Evolutionary conservation across 2,888 invertebrate genomes (phyloP), one percentile per base, ranked within the genome.

Genomic region (Heliconius charithonia): DNA sequence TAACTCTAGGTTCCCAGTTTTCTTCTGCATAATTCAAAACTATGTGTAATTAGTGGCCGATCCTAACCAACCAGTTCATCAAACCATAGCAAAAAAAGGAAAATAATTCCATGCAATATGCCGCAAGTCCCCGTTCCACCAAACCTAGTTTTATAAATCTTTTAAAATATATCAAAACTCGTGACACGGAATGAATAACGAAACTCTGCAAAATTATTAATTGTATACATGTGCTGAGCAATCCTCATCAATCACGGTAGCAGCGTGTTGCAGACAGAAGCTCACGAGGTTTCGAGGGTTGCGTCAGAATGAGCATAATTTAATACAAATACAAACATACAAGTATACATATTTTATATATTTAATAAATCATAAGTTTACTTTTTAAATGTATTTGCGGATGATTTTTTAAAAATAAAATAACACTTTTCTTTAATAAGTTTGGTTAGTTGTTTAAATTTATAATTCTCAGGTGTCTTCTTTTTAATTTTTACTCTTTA

Each of bases 251-350:
- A 74, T 74, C 63, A 74, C 74, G 27, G 41, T 37, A 65, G 22
- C 74, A 41, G 74, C 27, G 70, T 69, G 70, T 70, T 76, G 41
- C 65, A 45, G 71, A 56, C 66, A 56, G 77, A 66, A 73, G 56
- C 73, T 37, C 45, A 56, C 41, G 66, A 29, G 59, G 22, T 72
- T 65, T 71, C 71, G 70, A 29, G 76, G 62, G 63, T 71, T 65
- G 41, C 63, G 51, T 63, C 59, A 73, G 12, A 29, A 29, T 45
- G 25, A 27, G 7, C 12, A 37, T 72, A 3, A 25, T 22, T 29
- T 29, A 56, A 51, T 41, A 19, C 12, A 63, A 16, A 65, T 74
- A 59, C n/a, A n/a, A n/a, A n/a, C n/a, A 25, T 37, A 32, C 4
- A 59, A 51, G 19, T 51, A n/a, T 10, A 59, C 10, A 59, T 59